Conservation (phyloP, 2,888 invertebrate species). For the Idaea dimidiata region DNA sequence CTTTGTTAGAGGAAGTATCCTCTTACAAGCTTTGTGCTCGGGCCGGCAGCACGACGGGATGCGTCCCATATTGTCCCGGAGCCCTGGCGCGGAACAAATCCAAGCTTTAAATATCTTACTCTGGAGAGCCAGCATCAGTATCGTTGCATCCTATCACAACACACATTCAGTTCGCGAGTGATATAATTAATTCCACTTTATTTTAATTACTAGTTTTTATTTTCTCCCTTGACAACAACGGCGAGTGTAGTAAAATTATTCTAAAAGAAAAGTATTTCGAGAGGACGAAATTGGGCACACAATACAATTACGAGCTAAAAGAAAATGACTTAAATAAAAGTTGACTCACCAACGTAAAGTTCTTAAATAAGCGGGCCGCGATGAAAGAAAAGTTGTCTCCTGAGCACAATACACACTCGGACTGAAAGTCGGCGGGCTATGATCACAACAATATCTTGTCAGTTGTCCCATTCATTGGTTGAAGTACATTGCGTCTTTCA, state of each 20-base stretch:
- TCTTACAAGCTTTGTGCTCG: slow-evolving; percentile 71
- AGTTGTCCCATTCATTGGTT: slow-evolving; percentile 3
- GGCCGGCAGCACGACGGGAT: slow-evolving; percentile 59
- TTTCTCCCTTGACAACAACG: neutral
- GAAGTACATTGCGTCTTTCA: slow-evolving; percentile 11
- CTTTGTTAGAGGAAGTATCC: slow-evolving; percentile 76
- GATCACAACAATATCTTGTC: slow-evolving; percentile 22
- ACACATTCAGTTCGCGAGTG: slow-evolving; percentile 36
- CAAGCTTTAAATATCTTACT: slow-evolving; percentile 67
- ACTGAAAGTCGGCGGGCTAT: slow-evolving; percentile 7
- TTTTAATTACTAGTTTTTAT: neutral
- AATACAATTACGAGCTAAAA: slow-evolving; percentile 1
- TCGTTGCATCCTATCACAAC: slow-evolving; percentile 37
- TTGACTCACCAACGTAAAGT: neutral
- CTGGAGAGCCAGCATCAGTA: slow-evolving; percentile 58
- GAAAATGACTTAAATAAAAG: neutral
- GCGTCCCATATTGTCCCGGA: slow-evolving; percentile 63
- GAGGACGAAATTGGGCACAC: neutral
- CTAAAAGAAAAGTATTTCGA: neutral
- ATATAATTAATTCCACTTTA: slow-evolving; percentile 14
- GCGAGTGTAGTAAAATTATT: slow-evolving; percentile 2
- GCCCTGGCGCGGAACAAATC: slow-evolving; percentile 63
- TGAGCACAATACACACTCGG: slow-evolving; percentile 5
- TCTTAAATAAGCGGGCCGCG: neutral
- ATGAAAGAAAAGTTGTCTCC: slow-evolving; percentile 4